Base-by-base conservation (phyloP, 2,888 invertebrate species). In the Deroplatys truncata region DNA sequence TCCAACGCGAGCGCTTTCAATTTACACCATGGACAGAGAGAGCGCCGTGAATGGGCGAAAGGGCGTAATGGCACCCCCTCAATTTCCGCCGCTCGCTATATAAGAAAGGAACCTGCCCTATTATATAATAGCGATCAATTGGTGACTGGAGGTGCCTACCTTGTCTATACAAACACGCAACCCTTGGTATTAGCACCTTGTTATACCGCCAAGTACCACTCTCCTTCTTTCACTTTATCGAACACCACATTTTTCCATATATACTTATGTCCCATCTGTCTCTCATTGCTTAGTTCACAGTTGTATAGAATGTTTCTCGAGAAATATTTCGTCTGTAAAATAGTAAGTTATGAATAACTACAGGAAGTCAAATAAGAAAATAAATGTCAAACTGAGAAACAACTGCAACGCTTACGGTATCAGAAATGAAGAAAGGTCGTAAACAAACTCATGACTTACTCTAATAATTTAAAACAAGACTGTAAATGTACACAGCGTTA, bases 91-190 rank as follows among this genome's bases (percentile, higher is more conserved):
- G 86, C 72, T 43, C 56, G 56, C 16, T 72, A 72, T 72, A 72
- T 72, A 86, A 86, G 86, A 86, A 86, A 86, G 43, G 86, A 28
- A 20, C 56, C 86, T 72, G 28, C 86, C 72, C 86, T 72, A 72
- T 86, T 86, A 84, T 84, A 72, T 86, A 82, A 84, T 29, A 84
- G 49, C 86, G 20, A 43, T 86, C 86, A 86, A 82, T 86, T 82
- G 86, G 86, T 86, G 86, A 86, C 86, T 86, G 86, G 86, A 72
- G 56, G 56, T 72, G 56, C 56, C 56, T 72, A n/a, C n/a, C 43
- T 35, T 31, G 28, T 28, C 29, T 85, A 35, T 43, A 43, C 85
- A n/a, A 82, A 72, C 86, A 82, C 86, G 15, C 72, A 31, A 28
- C 15, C 28, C 72, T 86, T 86, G 56, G 86, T 56, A 28, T 56